Evolutionary conservation across 1,140 invertebrate species (phyloP).

Genomic region (Whitmania pigra): DNA sequence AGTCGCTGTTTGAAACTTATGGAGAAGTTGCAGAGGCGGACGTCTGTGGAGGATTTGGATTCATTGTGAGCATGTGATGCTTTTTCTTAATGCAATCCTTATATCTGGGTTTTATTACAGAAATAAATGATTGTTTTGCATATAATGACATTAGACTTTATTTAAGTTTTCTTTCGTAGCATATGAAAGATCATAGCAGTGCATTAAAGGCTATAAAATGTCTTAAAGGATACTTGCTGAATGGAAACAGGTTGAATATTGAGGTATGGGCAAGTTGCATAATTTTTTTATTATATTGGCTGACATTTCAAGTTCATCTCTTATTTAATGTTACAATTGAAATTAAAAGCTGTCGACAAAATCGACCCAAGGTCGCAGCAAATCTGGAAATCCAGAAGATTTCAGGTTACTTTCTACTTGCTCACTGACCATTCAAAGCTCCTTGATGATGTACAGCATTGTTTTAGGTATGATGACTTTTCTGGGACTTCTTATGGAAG

Average conservation of each 20-base stretch:
- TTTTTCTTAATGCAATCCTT: not conserved
- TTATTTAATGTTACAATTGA: not conserved
- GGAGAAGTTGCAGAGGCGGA: constrained; percentile 18
- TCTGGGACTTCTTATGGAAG: not conserved
- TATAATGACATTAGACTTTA: not conserved
- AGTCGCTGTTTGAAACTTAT: constrained; percentile 14
- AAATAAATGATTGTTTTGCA: not conserved
- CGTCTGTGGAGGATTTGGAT: constrained; percentile 17
- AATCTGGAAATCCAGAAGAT: not conserved
- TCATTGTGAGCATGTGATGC: constrained; percentile 8
- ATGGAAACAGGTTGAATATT: constrained; percentile 18
- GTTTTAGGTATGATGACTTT: not conserved
- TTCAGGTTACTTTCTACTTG: not conserved
- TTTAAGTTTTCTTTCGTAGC: not conserved
- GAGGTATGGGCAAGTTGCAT: constrained; percentile 1
- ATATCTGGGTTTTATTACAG: not conserved
- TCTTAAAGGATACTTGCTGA: constrained; percentile 13
- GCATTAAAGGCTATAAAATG: constrained; percentile 15
- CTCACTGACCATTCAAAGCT: not conserved
- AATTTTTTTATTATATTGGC: not conserved
- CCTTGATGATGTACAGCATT: not conserved
- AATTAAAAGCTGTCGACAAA: constrained; percentile 4
- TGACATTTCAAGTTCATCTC: not conserved
- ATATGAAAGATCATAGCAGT: constrained; percentile 10
- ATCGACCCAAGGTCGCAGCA: constrained; percentile 3